Evolutionary conservation across 2,888 invertebrate species (phyloP).

Genomic region (Sphinx pinastri): DNA sequence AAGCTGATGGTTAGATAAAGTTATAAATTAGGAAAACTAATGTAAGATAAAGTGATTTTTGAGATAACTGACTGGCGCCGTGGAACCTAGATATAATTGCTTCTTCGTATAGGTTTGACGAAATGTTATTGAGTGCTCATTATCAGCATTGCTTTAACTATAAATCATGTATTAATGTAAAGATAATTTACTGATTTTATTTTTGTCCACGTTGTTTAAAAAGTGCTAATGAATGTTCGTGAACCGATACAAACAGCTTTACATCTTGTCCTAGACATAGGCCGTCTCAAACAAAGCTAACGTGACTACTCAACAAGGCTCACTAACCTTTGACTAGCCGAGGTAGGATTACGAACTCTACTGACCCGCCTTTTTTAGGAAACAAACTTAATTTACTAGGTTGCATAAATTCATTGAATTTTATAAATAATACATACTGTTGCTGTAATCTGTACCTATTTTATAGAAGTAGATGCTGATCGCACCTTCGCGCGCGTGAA

Average conservation of each 20-base stretch:
- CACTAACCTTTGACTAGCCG: background rate
- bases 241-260: conserved; percentile 2
- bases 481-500: no score
- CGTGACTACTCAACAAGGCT: conserved; percentile 5
- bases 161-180: background rate
- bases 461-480: no score
- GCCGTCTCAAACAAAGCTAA: background rate
- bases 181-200: background rate
- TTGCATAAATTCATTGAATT: no score
- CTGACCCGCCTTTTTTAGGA: background rate
- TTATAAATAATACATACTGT: no score
- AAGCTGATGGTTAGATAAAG: conserved; percentile 4
- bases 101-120: background rate
- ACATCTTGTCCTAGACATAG: background rate
- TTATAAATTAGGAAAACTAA: conserved; percentile 10
- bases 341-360: background rate
- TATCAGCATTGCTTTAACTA: background rate
- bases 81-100: background rate
- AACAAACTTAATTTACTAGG: no score
- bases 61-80: conserved; percentile 13
- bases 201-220: background rate
- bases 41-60: background rate
- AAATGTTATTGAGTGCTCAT: background rate
- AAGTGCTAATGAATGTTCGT: background rate
- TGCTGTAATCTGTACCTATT: no score